Evolutionary conservation across 2,113 vertebrate species (phyloP), one percentile per base, ranked within the genome.

Genomic region (Antechinus flavipes): DNA sequence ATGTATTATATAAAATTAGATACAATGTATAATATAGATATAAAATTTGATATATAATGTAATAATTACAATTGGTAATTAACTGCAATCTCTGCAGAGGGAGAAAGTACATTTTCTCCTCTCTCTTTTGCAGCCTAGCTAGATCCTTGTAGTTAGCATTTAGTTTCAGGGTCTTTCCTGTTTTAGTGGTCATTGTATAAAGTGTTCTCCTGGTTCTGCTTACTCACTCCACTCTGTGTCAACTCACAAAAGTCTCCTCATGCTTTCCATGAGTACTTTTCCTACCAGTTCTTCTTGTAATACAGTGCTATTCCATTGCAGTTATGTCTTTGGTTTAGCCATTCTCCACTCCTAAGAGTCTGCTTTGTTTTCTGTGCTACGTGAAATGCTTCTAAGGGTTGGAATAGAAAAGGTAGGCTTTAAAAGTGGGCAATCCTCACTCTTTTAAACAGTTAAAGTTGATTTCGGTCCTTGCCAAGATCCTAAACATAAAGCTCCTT

Each of bases 361-460:
- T 68, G 30, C 11, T 68, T 68, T 35, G 30, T 68, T 68, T 68
- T 68, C 58, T 35, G 27, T 61, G 30, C 27, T 30, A 61, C 27
- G 35, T 61, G 58, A 68, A 61, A 61, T 61, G 56, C 56, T 61
- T 61, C 56, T 30, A 30, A 90, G 97, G 90, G 95, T 94, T 91
- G 96, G 95, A 95, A 61, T 47, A 54, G 97, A 95, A 58, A 96
- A 95, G 95, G 49, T 58, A 68, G 94, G 92, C 68, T 97, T 97
- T 95, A 1, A 96, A 97, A 96, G 46, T 93, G 96, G 93, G 95
- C 90, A 90, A 97, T 96, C 90, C 50, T 94, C 97, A 94, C 98
- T 93, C 94, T 98, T 98, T 58, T 58, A 58, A 58, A 58, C 47
- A 27, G 0, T 58, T 96, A 94, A 94, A 97, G 97, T 58, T 97